These are phyloP conservation scores for Formica exsecta DNA, from an alignment of 1,140 invertebrate species.

Conservation along the genomic window DNA sequence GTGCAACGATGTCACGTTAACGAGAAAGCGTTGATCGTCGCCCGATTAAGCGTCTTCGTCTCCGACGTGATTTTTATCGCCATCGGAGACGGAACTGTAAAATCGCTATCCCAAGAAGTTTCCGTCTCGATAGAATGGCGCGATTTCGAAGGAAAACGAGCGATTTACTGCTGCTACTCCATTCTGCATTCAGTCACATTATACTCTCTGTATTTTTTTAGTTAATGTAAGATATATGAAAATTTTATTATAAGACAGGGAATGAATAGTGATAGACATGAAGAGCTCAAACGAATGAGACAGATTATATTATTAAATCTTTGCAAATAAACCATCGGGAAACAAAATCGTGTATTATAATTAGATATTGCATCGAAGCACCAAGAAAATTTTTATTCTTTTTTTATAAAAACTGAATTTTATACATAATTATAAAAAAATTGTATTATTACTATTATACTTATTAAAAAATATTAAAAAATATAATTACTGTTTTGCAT, in stretches of 20 bases:
- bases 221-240: no score
- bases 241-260: neutral
- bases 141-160: conserved; percentile 15
- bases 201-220: neutral
- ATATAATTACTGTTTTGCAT: neutral
- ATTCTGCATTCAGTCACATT: conserved; percentile 68
- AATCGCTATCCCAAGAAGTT: conserved; percentile 19
- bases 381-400: no score
- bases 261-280: neutral
- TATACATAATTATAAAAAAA: neutral
- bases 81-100: neutral
- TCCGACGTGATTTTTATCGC: conserved; percentile 46
- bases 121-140: neutral
- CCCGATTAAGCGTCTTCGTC: conserved; percentile 39
- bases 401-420: neutral
- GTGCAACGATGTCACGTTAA: conserved; percentile 24
- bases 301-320: neutral
- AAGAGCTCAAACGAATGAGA: neutral
- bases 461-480: no score
- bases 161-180: conserved; percentile 58
- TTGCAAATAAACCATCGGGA: neutral
- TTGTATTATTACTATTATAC: no score
- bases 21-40: conserved; percentile 39
- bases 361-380: neutral
- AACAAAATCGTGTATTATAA: neutral